Evolutionary conservation across 2,113 vertebrate genomes (phyloP).

Genomic region (Gadus chalcogrammus): DNA sequence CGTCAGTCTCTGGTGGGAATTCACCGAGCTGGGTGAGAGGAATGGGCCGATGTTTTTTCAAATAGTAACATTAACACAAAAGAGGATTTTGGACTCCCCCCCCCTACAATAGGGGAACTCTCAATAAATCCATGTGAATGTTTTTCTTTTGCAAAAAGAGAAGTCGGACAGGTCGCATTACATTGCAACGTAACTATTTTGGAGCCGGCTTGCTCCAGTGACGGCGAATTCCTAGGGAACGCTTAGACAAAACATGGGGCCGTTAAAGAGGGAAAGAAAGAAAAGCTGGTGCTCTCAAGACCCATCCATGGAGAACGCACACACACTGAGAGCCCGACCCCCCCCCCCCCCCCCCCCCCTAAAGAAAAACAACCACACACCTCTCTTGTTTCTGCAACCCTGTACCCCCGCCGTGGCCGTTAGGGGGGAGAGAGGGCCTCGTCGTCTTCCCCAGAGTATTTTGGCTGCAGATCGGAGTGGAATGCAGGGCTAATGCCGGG

Average conservation of each 20-base stretch:
- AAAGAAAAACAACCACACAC: constrained; percentile 23
- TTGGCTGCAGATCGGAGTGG: constrained; percentile 52
- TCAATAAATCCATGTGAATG: neutral
- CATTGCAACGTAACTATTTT: neutral
- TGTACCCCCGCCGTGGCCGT: too few species aligned
- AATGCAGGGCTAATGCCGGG: constrained; percentile 61
- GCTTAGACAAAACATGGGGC: neutral
- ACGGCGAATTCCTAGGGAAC: neutral
- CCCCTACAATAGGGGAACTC: neutral
- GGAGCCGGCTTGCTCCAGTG: too few species aligned
- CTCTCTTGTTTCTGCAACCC: constrained; percentile 35
- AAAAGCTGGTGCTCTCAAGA: neutral
- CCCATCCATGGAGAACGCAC: neutral
- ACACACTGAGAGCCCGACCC: neutral
- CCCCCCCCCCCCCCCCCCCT: neutral
- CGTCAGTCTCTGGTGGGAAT: neutral
- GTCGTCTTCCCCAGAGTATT: constrained; percentile 45
- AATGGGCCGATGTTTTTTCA: too few species aligned
- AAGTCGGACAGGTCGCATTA: neutral
- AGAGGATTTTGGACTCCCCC: neutral
- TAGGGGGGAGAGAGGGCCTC: constrained; percentile 7
- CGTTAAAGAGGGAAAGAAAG: neutral
- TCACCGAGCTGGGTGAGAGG: too few species aligned
- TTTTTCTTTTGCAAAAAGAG: neutral
- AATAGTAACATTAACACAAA: too few species aligned